These are phyloP conservation scores for Harlomillsia oculata DNA, from an alignment of 1,140 invertebrate species.

Conservation along the genomic window DNA sequence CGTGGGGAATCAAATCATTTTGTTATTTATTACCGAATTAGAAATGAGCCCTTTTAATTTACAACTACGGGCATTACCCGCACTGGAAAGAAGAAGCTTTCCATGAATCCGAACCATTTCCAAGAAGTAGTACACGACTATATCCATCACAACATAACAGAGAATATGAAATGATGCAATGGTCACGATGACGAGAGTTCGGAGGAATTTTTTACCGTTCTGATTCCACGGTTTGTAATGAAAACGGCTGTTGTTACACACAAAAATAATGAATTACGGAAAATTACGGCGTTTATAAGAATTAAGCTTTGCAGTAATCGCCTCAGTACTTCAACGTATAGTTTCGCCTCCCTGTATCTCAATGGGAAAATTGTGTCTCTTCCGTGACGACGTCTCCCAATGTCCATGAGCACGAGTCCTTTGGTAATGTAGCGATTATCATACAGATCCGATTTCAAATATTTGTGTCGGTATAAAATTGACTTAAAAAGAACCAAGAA, in stretches of 20 bases:
- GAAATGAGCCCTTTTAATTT: too few species aligned
- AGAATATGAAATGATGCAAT: conserved; percentile 55
- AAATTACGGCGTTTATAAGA: not conserved
- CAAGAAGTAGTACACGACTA: conserved; percentile 63
- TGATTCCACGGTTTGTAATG: conserved; percentile 47
- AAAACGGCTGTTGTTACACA: conserved; percentile 44
- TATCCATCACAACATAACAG: conserved; percentile 61
- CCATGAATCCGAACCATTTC: conserved; percentile 55
- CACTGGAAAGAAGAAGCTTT: conserved; percentile 45
- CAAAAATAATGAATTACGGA: not conserved
- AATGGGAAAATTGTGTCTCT: conserved; percentile 60
- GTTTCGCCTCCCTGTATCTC: conserved; percentile 51
- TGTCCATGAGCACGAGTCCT: conserved; percentile 57
- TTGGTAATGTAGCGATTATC: conserved; percentile 65
- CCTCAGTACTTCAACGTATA: conserved; percentile 55
- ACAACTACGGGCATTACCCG: conserved; percentile 35
- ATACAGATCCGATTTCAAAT: conserved; percentile 57
- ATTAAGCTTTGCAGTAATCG: conserved; percentile 7
- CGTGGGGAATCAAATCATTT: too few species aligned
- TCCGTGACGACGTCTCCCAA: conserved; percentile 49
- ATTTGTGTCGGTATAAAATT: conserved; percentile 60
- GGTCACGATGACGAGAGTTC: conserved; percentile 51
- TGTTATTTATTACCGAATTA: too few species aligned
- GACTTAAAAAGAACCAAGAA: conserved; percentile 44
- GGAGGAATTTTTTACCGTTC: conserved; percentile 52